Percentiles rank a stretch among this genome's conserved stretches.
Conservation (phyloP, 2,888 invertebrate species). For the Leptinotarsa peninsularis region DNA sequence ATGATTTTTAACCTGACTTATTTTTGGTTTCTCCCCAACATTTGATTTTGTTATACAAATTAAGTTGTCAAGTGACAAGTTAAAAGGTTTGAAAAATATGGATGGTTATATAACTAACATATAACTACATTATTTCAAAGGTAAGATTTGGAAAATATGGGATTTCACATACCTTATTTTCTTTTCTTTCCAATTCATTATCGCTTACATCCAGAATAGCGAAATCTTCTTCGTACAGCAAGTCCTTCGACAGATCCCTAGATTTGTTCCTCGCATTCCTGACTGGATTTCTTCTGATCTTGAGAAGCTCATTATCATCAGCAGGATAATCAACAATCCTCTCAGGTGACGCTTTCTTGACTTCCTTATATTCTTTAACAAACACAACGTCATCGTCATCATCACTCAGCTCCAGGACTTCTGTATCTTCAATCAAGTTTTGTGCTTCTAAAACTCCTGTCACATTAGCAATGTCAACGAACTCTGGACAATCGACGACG, state of each 20-base stretch:
- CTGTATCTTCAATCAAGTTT: conserved; percentile 18
- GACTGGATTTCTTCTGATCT: conserved; percentile 50
- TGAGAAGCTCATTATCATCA: not conserved
- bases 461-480: conserved; percentile 48
- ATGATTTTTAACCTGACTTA: no score
- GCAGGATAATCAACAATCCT: conserved; percentile 2
- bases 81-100: no score
- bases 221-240: conserved; percentile 51
- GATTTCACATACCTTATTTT: conserved; percentile 36
- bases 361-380: conserved; percentile 46
- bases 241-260: conserved; percentile 45
- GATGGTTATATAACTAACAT: no score
- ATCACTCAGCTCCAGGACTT: conserved; percentile 33
- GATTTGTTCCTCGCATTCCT: conserved; percentile 46
- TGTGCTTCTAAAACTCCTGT: conserved; percentile 34
- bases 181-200: conserved; percentile 44
- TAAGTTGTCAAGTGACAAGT: no score
- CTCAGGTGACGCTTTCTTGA: not conserved
- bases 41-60: no score
- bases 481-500: conserved; percentile 45
- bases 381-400: conserved; percentile 50
- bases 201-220: conserved; percentile 50
- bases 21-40: no score
- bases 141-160: not conserved
- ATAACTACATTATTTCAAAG: not conserved